Evolutionary conservation across 2,113 vertebrate species (phyloP), one percentile per base, ranked within the genome.

Genomic region (Pelusios castaneus): DNA sequence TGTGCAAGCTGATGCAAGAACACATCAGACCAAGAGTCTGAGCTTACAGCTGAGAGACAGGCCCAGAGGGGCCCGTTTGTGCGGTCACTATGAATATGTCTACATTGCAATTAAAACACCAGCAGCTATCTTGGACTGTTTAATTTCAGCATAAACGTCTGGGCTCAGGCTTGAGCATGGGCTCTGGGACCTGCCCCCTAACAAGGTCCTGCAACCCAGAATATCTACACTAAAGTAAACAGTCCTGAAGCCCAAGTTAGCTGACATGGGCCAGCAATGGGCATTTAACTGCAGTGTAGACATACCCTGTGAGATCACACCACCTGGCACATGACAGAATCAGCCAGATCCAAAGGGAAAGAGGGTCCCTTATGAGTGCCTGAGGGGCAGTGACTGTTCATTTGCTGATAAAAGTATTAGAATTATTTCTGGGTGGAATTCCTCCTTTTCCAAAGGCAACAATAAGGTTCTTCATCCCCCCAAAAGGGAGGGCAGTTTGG

Each of bases 1-100:
- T 79, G 0, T 1, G 0, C 45, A n/a, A 34, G 24, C 34, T 85
- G 29, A 2, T 4, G 1, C 17, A 31, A 6, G 70, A 76, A 86
- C 83, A 45, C 29, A 38, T 4, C 24, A 7, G 6, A 22, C 41
- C 67, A 82, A 27, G 2, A 70, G 38, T 16, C 25, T 91, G 22
- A 41, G 87, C 22, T 43, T 43, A 41, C 22, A 38, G 11, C 22
- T 75, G 70, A 27, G 21, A 25, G 70, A 25, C 24, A 75, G 38
- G 31, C 29, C 60, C 60, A 67, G 34, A 67, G 60, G n/a, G 13
- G 70, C 38, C 38, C 5, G n/a, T 43, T 43, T 43, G 70, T 25
- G 70, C 10, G 70, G 21, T 22, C 70, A 43, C 38, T 14, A 25
- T 41, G 60, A 8, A 67, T 8, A 24, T 25, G n/a, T 25, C 70